phyloP scores from a whole-genome alignment of 2,888 invertebrate genomes.

The Diplolepis rosae region DNA sequence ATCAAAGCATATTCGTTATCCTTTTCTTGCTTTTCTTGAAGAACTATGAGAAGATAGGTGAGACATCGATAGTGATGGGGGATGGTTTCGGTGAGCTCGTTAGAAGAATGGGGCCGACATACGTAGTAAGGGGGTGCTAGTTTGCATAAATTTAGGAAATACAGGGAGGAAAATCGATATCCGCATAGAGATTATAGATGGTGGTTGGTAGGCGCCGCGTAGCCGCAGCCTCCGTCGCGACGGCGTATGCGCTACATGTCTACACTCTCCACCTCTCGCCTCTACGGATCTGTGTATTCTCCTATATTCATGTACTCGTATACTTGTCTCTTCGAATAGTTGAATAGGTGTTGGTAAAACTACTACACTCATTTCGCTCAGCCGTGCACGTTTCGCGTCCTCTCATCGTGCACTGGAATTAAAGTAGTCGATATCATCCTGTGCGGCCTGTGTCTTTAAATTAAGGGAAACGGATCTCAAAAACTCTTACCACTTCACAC shows the following conservation, averaged over 20 bases:
- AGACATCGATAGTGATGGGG: slow-evolving; percentile 40
- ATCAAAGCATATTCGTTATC: slow-evolving; percentile 30
- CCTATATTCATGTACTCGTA: slow-evolving; percentile 43
- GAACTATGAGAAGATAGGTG: slow-evolving; percentile 35
- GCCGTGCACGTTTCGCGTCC: slow-evolving; percentile 47
- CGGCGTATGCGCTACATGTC: slow-evolving; percentile 71
- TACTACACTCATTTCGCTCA: slow-evolving; percentile 48
- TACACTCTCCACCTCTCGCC: slow-evolving; percentile 54
- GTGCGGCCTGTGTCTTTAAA: slow-evolving; percentile 59
- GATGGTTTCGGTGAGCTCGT: slow-evolving; percentile 62
- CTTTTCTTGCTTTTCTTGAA: slow-evolving; percentile 33
- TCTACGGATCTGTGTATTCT: slow-evolving; percentile 48
- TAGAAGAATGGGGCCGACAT: slow-evolving; percentile 70
- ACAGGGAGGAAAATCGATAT: slow-evolving; percentile 74
- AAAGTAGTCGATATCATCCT: slow-evolving; percentile 70
- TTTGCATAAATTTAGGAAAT: slow-evolving; percentile 74
- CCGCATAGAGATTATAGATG: slow-evolving; percentile 75
- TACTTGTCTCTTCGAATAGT: slow-evolving; percentile 44
- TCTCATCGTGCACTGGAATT: slow-evolving; percentile 60
- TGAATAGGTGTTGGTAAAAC: slow-evolving; percentile 50
- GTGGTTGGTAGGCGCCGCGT: slow-evolving; percentile 74
- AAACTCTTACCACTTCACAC: slow-evolving; percentile 2
- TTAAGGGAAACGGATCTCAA: slow-evolving; percentile 58
- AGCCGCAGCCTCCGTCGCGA: slow-evolving; percentile 74
- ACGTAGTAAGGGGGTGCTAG: slow-evolving; percentile 62